Evolutionary conservation across 2,113 vertebrate species (phyloP), one percentile per base, ranked within the genome.

Genomic region (Apodemus speciosus): DNA sequence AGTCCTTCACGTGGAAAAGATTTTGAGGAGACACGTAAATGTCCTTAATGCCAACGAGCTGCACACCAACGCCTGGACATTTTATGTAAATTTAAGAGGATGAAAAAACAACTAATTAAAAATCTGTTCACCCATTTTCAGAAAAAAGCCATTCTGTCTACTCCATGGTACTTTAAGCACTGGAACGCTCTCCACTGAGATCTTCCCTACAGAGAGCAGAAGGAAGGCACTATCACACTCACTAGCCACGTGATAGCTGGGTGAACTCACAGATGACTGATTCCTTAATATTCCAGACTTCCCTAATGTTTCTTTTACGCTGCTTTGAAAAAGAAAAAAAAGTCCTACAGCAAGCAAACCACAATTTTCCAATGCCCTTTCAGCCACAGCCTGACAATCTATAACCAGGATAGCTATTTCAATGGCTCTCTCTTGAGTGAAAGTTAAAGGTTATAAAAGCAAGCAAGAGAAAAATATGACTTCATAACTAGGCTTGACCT

Each of bases 401-500:
- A 0, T 66, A 88, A 80, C 38, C 85, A 87, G 51, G 27, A 69
- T 58, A 40, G 83, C 79, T 89, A 88, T 60, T 90, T 88, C 77
- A 93, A 60, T 16, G 40, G 56, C 25, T 96, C 69, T 86, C 10
- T 25, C 43, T 21, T 87, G 25, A 73, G 9, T 46, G 88, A 89
- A 95, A 66, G 32, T 91, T 58, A 71, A 77, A 85, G 43, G 32
- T 86, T 51, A 18, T 51, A 68, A 56, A 25, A 81, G 53, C 3
- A 93, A 93, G 64, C 7, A 89, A 77, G 40, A 88, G n/a, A 64
- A 91, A 94, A 94, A 88, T 18, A 76, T 60, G 40, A 86, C n/a
- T 49, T 86, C 49, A n/a, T 23, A 51, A 60, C 43, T 71, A 86
- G 68, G 27, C 76, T 73, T 85, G 32, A 15, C 20, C 27, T 23